Base-by-base conservation (phyloP, 1,140 invertebrate species). In the Drosophila mayri region DNA sequence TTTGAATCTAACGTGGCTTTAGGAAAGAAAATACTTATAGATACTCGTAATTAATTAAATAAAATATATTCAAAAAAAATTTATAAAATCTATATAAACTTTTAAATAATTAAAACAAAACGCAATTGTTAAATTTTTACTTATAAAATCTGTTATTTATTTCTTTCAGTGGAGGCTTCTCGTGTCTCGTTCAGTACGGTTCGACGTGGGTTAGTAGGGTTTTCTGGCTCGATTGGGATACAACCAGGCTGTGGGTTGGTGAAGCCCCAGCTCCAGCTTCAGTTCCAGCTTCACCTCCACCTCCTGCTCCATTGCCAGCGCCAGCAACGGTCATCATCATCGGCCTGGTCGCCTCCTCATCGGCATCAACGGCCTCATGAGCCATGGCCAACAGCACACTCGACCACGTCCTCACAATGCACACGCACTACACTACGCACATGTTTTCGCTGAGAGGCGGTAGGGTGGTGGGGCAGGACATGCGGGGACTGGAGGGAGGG, bases 371-470 rank as follows among this genome's bases (percentile, higher is more conserved):
- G 49, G 14, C 64, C 40, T 64, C 75, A 50, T 47, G 38, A 63
- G 50, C 50, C 58, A 47, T 72, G 67, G 70, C 70, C 52, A 64
- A 44, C 75, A 60, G 40, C 62, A 68, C 73, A 76, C 62, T 67
- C 54, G 55, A 72, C 70, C 70, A 72, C 70, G 71, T 74, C 71
- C 52, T 65, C 71, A 76, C 62, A 76, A 76, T 74, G 54, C 61
- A 74, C 60, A 76, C 68, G 61, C 59, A 71, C 38, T 28, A 37
- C 62, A 65, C 40, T 37, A 72, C 68, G 52, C 68, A 60, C 64
- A 68, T 70, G 64, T 71, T 52, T 28, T 20, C 18, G 4, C 44
- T 9, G 10, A 0, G n/a, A 12, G 47, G 28, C n/a, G 0, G 25
- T 5, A 2, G 47, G 5, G 2, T 4, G 44, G 8, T 14, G 14